Conservation (phyloP, 2,113 vertebrate genomes). For the Stegostoma tigrinum region DNA sequence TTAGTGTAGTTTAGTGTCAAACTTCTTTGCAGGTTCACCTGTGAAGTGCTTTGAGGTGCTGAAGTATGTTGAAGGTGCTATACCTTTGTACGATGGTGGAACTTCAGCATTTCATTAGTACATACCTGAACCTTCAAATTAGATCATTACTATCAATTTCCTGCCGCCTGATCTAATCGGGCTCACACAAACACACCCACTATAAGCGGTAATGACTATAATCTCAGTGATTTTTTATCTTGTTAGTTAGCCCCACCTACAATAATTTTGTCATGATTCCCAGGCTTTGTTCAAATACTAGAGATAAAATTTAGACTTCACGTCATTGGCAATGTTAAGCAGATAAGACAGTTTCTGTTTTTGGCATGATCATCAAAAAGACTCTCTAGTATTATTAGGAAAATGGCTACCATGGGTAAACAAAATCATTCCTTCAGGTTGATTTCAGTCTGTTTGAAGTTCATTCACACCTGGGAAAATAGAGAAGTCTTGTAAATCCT, state of each 20-base stretch:
- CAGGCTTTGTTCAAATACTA: neutral
- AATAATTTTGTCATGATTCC: neutral
- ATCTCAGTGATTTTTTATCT: neutral
- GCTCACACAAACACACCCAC: neutral
- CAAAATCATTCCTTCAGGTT: neutral
- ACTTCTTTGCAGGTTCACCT: neutral
- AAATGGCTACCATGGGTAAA: neutral
- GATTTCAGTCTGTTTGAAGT: neutral
- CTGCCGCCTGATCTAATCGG: neutral
- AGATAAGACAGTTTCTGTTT: neutral
- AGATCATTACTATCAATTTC: neutral
- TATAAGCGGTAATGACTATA: neutral
- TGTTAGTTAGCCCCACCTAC: neutral
- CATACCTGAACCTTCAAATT: neutral
- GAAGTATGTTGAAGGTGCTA: neutral
- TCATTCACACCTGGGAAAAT: neutral
- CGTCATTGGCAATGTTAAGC: neutral
- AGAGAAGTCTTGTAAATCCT: neutral
- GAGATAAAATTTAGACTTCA: neutral
- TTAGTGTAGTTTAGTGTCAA: neutral
- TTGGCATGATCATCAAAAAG: neutral
- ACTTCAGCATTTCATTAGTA: neutral
- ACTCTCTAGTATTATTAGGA: neutral
- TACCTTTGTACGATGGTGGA: neutral
- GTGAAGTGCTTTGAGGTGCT: neutral